These are phyloP conservation scores for Neomicropteryx cornuta DNA, from an alignment of 1,140 invertebrate species.

Conservation along the genomic window DNA sequence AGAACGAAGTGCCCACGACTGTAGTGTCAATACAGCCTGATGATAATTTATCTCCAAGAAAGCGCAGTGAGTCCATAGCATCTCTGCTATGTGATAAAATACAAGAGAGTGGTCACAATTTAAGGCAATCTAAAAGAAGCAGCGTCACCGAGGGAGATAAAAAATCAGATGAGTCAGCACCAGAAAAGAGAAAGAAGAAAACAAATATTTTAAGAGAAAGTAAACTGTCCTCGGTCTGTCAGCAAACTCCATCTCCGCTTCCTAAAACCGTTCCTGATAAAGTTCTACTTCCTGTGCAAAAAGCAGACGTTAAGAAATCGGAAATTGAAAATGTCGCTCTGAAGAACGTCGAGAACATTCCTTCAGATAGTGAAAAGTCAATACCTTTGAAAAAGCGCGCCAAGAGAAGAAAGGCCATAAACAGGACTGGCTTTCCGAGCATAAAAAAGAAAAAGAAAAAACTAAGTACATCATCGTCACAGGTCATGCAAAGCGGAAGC, in stretches of 20 bases:
- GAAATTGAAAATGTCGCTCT: slow-evolving; percentile 23
- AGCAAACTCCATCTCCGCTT: slow-evolving; percentile 25
- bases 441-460: slow-evolving; percentile 78
- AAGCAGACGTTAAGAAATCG: slow-evolving; percentile 16
- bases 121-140: slow-evolving; percentile 36
- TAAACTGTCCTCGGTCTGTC: slow-evolving; percentile 33
- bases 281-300: slow-evolving; percentile 14
- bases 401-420: slow-evolving; percentile 64
- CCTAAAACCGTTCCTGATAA: slow-evolving; percentile 30
- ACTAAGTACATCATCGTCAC: too few species aligned
- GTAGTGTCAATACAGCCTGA: slow-evolving; percentile 27
- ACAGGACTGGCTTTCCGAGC: slow-evolving; percentile 77
- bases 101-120: slow-evolving; percentile 37
- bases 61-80: slow-evolving; percentile 36
- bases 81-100: slow-evolving; percentile 38
- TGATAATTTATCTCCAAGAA: slow-evolving; percentile 25
- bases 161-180: slow-evolving; percentile 19
- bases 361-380: slow-evolving; percentile 17
- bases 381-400: slow-evolving; percentile 48
- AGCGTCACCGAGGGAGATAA: slow-evolving; percentile 25
- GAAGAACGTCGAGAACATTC: slow-evolving; percentile 14
- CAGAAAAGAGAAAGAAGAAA: slow-evolving; percentile 34
- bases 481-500: too few species aligned
- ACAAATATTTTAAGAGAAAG: slow-evolving; percentile 32
- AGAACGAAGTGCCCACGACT: slow-evolving; percentile 16